Percentiles rank a stretch among this genome's conserved stretches.
These are phyloP conservation scores for Pleuronectes platessa DNA, from an alignment of 2,113 vertebrate species.

Conservation along the genomic window DNA sequence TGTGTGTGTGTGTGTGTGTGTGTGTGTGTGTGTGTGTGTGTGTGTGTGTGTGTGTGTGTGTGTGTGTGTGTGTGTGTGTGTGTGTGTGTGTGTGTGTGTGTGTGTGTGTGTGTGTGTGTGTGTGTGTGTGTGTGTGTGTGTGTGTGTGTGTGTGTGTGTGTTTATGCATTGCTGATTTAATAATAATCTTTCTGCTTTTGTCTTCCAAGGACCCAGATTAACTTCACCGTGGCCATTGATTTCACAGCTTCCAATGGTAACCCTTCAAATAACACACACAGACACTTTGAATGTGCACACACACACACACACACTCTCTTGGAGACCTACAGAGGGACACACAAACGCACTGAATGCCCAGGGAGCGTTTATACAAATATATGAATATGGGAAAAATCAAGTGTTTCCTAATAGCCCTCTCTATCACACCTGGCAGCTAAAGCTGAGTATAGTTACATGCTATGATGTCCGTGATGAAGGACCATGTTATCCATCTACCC, in stretches of 20 bases:
- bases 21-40: no score
- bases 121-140: no score
- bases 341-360: neutral
- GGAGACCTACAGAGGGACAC: neutral
- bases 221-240: slow-evolving; percentile 99
- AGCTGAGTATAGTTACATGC: slow-evolving; percentile 49
- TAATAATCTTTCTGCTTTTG: slow-evolving; percentile 65
- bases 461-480: slow-evolving; percentile 55
- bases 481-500: slow-evolving; percentile 40
- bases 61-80: neutral
- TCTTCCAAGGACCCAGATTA: slow-evolving; percentile 94
- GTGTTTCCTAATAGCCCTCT: slow-evolving; percentile 66
- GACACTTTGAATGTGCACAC: neutral
- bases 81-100: no score
- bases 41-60: slow-evolving; percentile 6
- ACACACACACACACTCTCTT: neutral
- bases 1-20: no score
- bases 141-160: no score
- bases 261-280: slow-evolving; percentile 42
- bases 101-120: no score
- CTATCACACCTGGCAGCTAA: slow-evolving; percentile 59
- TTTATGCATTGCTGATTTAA: slow-evolving; percentile 47
- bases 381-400: slow-evolving; percentile 65
- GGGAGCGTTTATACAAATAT: slow-evolving; percentile 66
- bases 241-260: slow-evolving; percentile 99